Evolutionary conservation across 2,113 vertebrate genomes (phyloP).

Genomic region (Nymphicus hollandicus): DNA sequence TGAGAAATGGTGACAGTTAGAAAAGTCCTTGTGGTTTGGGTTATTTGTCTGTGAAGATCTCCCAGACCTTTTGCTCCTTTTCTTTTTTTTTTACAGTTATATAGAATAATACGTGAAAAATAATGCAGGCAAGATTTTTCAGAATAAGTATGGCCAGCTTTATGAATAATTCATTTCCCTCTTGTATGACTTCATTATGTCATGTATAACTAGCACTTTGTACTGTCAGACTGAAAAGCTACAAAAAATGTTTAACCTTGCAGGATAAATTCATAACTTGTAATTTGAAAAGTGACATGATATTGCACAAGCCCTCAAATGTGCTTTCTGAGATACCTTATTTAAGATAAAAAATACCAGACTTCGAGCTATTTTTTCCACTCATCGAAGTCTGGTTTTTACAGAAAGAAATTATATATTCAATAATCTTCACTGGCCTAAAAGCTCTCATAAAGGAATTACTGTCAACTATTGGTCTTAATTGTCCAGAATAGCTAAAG

Average conservation of each 20-base stretch:
- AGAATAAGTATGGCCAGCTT: slow-evolving; percentile 1
- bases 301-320: neutral
- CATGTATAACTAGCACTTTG: slow-evolving; percentile 58
- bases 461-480: neutral
- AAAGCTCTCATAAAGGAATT: neutral
- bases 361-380: neutral
- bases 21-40: neutral
- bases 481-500: neutral
- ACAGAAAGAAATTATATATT: neutral
- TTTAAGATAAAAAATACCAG: neutral
- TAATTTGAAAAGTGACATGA: slow-evolving; percentile 42
- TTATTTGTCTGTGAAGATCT: neutral
- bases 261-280: slow-evolving; percentile 40
- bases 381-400: neutral
- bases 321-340: neutral
- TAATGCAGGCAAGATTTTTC: slow-evolving; percentile 21
- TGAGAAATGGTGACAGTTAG: neutral
- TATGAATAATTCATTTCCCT: slow-evolving; percentile 47
- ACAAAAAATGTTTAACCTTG: slow-evolving; percentile 51
- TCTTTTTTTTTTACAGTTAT: neutral
- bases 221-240: slow-evolving; percentile 45
- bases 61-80: neutral
- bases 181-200: slow-evolving; percentile 61
- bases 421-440: neutral
- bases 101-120: neutral